These are phyloP conservation scores for Callimorpha dominula DNA, from an alignment of 2,888 invertebrate species.

Conservation along the genomic window DNA sequence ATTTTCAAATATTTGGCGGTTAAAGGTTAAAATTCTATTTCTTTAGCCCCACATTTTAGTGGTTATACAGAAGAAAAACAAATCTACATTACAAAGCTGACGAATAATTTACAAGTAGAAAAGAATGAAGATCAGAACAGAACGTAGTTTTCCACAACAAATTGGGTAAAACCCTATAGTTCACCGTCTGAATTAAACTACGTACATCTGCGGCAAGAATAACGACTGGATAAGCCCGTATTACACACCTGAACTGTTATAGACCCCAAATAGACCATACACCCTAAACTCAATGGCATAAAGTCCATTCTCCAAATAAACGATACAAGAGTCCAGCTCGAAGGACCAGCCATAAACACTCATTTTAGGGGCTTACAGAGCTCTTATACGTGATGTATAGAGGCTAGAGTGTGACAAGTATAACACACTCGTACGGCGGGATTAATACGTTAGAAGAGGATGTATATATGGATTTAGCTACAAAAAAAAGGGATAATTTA, in stretches of 20 bases:
- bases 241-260: constrained; percentile 73
- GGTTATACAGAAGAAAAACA: too few relatives aligned
- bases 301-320: constrained; percentile 60
- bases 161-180: constrained; percentile 65
- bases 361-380: constrained; percentile 77
- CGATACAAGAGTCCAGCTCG: constrained; percentile 65
- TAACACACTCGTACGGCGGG: constrained; percentile 57
- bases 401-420: constrained; percentile 71
- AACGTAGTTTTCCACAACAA: constrained; percentile 42
- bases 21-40: too few relatives aligned
- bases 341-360: constrained; percentile 83
- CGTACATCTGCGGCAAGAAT: constrained; percentile 68
- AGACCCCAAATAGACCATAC: constrained; percentile 44
- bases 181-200: constrained; percentile 57
- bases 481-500: constrained; percentile 60
- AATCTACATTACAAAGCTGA: neutral
- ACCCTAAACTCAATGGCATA: constrained; percentile 59
- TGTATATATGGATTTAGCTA: constrained; percentile 50
- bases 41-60: neutral
- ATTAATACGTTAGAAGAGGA: constrained; percentile 65
- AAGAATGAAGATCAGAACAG: constrained; percentile 46
- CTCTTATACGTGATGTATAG: constrained; percentile 77
- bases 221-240: constrained; percentile 73
- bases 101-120: constrained; percentile 27
- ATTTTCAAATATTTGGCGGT: too few relatives aligned